Conservation (phyloP, 2,113 vertebrate genomes). For the Arothron firmamentum region DNA sequence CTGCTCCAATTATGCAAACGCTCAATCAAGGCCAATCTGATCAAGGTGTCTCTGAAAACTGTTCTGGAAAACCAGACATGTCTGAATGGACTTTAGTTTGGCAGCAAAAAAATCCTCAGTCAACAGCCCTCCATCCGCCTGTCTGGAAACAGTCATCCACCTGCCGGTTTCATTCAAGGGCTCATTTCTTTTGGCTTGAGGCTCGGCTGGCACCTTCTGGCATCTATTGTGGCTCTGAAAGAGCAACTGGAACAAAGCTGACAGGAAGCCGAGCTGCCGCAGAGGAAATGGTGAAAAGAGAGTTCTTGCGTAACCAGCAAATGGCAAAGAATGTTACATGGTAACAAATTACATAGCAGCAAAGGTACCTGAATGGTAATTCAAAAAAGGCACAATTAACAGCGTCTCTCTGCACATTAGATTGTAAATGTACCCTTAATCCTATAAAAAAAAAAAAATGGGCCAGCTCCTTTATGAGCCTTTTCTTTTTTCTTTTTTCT, state of each 20-base stretch:
- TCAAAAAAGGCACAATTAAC: background rate
- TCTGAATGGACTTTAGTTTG: constrained; percentile 39
- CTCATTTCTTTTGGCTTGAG: constrained; percentile 20
- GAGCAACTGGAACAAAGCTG: constrained; percentile 41
- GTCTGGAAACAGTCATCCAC: constrained; percentile 25
- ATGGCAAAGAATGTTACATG: constrained; percentile 23
- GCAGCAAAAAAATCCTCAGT: no score
- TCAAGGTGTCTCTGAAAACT: constrained; percentile 28
- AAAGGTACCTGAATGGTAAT: constrained; percentile 7
- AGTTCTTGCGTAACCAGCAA: constrained; percentile 33
- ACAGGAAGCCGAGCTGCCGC: constrained; percentile 38
- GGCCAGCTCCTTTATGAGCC: background rate
- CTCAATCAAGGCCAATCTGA: constrained; percentile 33
- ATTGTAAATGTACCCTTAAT: no score
- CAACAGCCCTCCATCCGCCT: constrained; percentile 9
- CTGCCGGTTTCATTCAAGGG: constrained; percentile 38
- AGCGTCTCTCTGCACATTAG: no score
- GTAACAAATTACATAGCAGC: constrained; percentile 36
- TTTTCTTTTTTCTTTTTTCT: no score
- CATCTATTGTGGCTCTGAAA: constrained; percentile 32
- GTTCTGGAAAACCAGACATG: constrained; percentile 3
- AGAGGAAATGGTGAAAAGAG: background rate
- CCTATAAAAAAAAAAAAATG: no score
- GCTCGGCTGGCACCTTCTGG: constrained; percentile 40
- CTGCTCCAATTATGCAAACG: constrained; percentile 53